phyloP scores from a whole-genome alignment of 92 coral and sea anemone species.

The Epizoanthus scotinus region DNA sequence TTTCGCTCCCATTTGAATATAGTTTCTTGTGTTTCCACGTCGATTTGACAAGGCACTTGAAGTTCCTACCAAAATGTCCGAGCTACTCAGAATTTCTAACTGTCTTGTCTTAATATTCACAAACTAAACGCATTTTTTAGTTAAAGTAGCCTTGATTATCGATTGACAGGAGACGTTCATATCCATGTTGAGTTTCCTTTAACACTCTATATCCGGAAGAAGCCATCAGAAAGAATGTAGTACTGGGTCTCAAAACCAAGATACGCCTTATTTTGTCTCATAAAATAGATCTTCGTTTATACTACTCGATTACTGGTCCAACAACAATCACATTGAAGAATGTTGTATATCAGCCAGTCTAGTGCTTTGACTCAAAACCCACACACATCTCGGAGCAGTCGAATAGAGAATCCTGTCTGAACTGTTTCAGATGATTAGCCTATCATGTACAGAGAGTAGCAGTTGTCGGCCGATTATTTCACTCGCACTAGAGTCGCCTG shows the following conservation, averaged over 20 bases:
- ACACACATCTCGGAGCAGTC: neutral
- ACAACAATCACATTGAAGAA: neutral
- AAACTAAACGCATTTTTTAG: neutral
- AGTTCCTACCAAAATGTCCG: neutral
- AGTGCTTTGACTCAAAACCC: neutral
- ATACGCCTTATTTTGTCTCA: constrained; percentile 17
- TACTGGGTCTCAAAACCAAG: neutral
- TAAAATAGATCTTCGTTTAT: neutral
- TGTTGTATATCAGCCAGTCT: neutral
- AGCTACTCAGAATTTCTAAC: neutral
- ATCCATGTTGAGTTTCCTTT: neutral
- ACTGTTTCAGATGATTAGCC: constrained; percentile 20
- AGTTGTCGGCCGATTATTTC: constrained; percentile 5
- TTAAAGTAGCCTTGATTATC: neutral
- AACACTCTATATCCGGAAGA: neutral
- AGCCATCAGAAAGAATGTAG: constrained; percentile 15
- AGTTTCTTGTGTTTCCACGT: constrained; percentile 10
- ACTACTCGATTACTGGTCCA: neutral
- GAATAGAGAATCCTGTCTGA: constrained; percentile 1
- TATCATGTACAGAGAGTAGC: constrained; percentile 30
- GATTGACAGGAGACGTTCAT: no score
- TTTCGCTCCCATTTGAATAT: constrained; percentile 9
- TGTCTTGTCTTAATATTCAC: constrained; percentile 8
- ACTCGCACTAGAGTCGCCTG: constrained; percentile 17
- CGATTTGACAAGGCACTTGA: neutral